Evolutionary conservation across 2,888 invertebrate genomes (phyloP), one percentile per base, ranked within the genome.

Genomic region (Neoitamus cyanurus): DNA sequence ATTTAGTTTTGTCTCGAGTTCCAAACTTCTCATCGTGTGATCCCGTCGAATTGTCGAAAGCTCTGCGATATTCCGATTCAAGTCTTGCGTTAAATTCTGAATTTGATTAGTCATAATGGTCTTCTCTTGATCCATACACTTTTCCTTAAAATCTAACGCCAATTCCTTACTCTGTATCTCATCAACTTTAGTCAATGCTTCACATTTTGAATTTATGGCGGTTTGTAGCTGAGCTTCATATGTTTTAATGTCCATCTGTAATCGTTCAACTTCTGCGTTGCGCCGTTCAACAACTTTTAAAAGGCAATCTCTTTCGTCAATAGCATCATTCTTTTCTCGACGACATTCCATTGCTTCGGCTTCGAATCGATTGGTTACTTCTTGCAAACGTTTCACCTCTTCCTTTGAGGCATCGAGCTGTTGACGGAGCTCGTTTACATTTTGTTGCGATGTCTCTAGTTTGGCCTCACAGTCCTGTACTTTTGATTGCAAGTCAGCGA

Each of bases 141-240:
- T 96, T 90, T 97, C 97, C 88, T 95, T 96, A 90, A 94, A 95
- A 88, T 95, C 95, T 28, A 97, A 90, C 11, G 95, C 93, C 84
- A 96, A 92, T 91, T 97, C 96, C 90, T 95, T 95, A 86, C 96
- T 95, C 88, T 95, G 94, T 48, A 97, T 93, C 91, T 97, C 97
- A 90, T 97, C 96, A 85, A 95, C 93, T 87, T 95, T 93, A 5
- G 95, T 94, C 78, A 97, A 90, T 0, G 96, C 96, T 91, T 97
- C 96, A 92, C 96, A 97, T 92, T 97, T 97, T 1, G 95, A 94
- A 87, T 94, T 93, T 86, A 96, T 94, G 28, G 97, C 95, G 78
- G 93, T 90, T 87, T 95, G 94, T 42, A 98, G 90, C 90, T 97
- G 96, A 87, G 94, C 93, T n/a, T 95, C 94, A 83, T 97, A 91